Evolutionary conservation across 2,797 vertebrate species (phyloP), one percentile per base, ranked within the genome.

Genomic region (Melanotaenia parkinsoni): DNA sequence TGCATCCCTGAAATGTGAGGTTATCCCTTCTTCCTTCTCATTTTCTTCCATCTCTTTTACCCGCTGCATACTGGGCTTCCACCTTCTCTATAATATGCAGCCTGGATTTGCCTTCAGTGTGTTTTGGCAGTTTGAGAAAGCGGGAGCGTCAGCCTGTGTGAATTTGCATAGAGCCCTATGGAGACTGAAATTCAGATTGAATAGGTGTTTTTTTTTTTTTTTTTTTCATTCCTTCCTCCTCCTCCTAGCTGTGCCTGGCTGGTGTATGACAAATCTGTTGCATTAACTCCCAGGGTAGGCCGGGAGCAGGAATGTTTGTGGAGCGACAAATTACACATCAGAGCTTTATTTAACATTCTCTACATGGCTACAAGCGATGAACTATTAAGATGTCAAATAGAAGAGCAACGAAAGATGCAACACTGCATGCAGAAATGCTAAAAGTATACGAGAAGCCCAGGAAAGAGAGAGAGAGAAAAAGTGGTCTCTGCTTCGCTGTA

Each of bases 141-240:
- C n/a, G 32, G 73, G 58, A 78, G 82, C 79, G 66, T 88, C 80
- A 77, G 79, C 85, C 84, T 87, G 76, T 76, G 78, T 83, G 74
- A 76, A 90, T 92, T 92, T 92, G 73, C 88, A 90, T 92, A 86
- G 79, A 80, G 75, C 76, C 86, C 86, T 89, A 89, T 85, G 73
- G 88, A 91, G 90, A 92, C 92, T 89, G 90, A 90, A 90, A 91
- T 91, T 91, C 89, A 83, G 90, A 92, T 91, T 91, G 90, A 92
- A 91, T 88, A 92, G 87, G 79, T 86, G 63, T 82, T 83, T 88
- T 82, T 86, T 73, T 7, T 5, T 28, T 28, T 28, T 28, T 3
- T 5, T 33, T 58, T 54, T 43, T 69, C 60, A 65, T 10, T 5
- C 53, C 24, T 38, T 60, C 62, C 58, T 73, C 64, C 79, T 86